Evolutionary conservation across 2,113 vertebrate genomes (phyloP).

Genomic region (Gymnarchus niloticus): DNA sequence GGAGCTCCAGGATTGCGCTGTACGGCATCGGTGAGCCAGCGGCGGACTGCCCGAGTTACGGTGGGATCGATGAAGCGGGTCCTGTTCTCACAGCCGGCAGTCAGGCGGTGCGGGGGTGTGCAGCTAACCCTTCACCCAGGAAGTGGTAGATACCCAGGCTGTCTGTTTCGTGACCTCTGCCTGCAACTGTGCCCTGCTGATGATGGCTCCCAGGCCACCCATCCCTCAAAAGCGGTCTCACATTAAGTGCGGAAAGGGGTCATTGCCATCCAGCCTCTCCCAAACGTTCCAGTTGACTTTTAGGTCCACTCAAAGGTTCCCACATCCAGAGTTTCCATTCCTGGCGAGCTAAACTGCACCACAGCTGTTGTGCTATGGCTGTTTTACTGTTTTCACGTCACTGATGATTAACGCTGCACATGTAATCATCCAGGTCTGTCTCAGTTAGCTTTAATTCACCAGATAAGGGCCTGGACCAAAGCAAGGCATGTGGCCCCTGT

Average conservation of each 20-base stretch:
- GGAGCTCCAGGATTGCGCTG: constrained; percentile 80
- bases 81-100: not conserved
- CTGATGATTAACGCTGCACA: not conserved
- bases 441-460: not conserved
- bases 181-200: not conserved
- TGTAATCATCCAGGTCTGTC: not conserved
- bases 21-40: constrained; percentile 83
- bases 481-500: too few relatives aligned
- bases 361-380: not conserved
- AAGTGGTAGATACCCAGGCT: not conserved
- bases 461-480: not conserved
- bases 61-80: not conserved
- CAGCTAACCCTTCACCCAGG: not conserved
- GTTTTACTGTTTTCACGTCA: not conserved
- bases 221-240: not conserved
- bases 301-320: not conserved
- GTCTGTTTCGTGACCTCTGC: not conserved
- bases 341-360: not conserved
- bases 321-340: not conserved
- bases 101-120: not conserved
- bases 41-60: too few relatives aligned
- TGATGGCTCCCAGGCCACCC: not conserved
- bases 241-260: not conserved
- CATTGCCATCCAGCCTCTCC: not conserved
- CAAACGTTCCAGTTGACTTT: not conserved